These are phyloP conservation scores for Phyllostomus discolor DNA, from an alignment of 2,113 vertebrate genomes.

Conservation along the genomic window DNA sequence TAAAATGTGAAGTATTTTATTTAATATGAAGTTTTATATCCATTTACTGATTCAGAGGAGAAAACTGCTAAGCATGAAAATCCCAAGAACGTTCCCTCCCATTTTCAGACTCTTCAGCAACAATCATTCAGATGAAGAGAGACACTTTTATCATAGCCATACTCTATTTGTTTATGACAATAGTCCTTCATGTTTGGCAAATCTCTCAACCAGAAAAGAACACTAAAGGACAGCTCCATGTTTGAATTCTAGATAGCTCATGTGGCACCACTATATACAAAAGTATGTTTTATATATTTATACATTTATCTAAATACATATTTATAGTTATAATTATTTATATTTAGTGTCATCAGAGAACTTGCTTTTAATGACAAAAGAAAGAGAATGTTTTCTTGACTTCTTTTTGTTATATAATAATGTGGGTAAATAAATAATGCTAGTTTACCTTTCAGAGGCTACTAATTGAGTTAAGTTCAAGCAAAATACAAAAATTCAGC, in stretches of 20 bases:
- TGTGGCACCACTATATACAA: background rate
- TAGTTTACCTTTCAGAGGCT: background rate
- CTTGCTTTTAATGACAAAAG: background rate
- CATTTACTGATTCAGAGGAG: background rate
- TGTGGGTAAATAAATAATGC: background rate
- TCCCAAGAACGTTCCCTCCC: background rate
- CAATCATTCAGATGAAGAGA: background rate
- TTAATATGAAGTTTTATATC: background rate
- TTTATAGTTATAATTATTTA: background rate
- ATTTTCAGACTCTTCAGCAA: background rate
- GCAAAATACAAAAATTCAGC: background rate
- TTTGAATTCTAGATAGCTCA: background rate
- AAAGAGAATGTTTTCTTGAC: background rate
- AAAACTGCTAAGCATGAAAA: background rate
- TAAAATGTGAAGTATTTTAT: conserved; percentile 3
- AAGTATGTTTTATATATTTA: too few relatives aligned
- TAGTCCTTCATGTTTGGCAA: background rate
- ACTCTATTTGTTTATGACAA: background rate
- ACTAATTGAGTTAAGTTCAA: background rate
- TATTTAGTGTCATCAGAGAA: background rate
- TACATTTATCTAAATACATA: too few relatives aligned
- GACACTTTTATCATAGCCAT: background rate
- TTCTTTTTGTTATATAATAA: background rate
- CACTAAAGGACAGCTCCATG: background rate
- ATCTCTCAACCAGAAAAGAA: background rate